These are phyloP conservation scores for Monochamus saltuarius DNA, from an alignment of 1,140 invertebrate species.

Conservation along the genomic window DNA sequence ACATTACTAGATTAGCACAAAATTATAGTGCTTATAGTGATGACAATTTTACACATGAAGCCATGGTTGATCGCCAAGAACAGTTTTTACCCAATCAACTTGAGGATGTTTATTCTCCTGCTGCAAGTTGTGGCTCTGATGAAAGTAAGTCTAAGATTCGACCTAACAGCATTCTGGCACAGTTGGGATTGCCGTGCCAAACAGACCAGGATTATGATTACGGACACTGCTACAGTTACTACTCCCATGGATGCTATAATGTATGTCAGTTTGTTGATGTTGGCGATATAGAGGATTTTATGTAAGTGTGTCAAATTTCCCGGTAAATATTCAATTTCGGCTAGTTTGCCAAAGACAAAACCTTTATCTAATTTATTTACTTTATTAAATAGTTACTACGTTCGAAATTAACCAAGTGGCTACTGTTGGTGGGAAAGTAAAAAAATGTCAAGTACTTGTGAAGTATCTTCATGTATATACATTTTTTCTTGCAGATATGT, in stretches of 20 bases:
- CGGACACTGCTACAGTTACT: conserved; percentile 63
- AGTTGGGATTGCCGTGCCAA: conserved; percentile 56
- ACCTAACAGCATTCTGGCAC: conserved; percentile 37
- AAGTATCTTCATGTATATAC: too few species aligned
- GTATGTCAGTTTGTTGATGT: conserved; percentile 63
- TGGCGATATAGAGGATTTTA: conserved; percentile 68
- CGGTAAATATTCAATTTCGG: background rate
- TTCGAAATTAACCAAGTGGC: background rate
- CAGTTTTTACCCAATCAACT: too few species aligned
- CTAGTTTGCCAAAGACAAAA: too few species aligned
- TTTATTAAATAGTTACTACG: background rate
- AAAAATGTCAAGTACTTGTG: too few species aligned
- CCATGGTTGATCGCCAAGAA: too few species aligned
- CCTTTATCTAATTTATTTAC: background rate
- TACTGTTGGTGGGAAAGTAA: background rate
- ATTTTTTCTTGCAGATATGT: too few species aligned
- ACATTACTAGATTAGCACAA: too few species aligned
- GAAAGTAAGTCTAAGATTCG: conserved; percentile 22
- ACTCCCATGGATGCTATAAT: conserved; percentile 58
- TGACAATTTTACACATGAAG: too few species aligned
- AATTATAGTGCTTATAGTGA: too few species aligned
- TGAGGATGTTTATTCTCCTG: too few species aligned
- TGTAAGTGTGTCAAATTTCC: conserved; percentile 61
- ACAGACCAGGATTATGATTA: conserved; percentile 60
- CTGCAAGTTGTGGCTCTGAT: too few species aligned